These are phyloP conservation scores for Neogobius melanostomus DNA, from an alignment of 2,113 vertebrate species.

Conservation along the genomic window DNA sequence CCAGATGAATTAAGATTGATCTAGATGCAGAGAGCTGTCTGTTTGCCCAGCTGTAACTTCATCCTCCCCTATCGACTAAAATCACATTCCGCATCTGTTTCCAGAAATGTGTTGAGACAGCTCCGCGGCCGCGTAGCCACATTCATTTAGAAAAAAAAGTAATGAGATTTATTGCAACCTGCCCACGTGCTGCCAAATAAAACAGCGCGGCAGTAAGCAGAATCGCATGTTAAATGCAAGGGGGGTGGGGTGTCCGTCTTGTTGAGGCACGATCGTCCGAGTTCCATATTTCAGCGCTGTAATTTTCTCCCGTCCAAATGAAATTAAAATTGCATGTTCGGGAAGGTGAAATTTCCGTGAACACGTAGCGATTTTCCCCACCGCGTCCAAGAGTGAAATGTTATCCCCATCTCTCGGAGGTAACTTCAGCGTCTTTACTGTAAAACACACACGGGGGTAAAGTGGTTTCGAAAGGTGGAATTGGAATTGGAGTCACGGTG, in stretches of 20 bases:
- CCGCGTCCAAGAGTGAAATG: not conserved
- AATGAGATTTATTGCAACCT: conserved; percentile 17
- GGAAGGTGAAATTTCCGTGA: not conserved
- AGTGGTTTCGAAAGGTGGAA: not conserved
- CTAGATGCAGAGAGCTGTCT: not conserved
- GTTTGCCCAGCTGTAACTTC: conserved; percentile 1
- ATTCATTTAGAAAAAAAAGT: conserved; percentile 33
- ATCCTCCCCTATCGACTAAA: not conserved
- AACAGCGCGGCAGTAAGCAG: conserved; percentile 18
- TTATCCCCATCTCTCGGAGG: not conserved
- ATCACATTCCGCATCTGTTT: conserved; percentile 3
- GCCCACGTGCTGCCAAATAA: conserved; percentile 15
- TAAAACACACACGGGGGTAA: conserved; percentile 1
- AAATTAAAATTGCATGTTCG: conserved; percentile 4
- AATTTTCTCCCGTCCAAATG: conserved; percentile 1
- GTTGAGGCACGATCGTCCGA: conserved; percentile 2
- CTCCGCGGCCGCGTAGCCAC: conserved; percentile 16
- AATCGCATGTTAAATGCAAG: conserved; percentile 14
- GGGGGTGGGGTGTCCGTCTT: conserved; percentile 13
- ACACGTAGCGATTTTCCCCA: not conserved
- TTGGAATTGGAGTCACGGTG: not conserved
- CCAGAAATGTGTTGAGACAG: conserved; percentile 7
- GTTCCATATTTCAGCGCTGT: conserved; percentile 12
- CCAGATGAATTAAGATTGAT: conserved; percentile 7
- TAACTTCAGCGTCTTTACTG: conserved; percentile 1